Conservation (phyloP, 2,797 vertebrate species). For the Cynopterus sphinx region DNA sequence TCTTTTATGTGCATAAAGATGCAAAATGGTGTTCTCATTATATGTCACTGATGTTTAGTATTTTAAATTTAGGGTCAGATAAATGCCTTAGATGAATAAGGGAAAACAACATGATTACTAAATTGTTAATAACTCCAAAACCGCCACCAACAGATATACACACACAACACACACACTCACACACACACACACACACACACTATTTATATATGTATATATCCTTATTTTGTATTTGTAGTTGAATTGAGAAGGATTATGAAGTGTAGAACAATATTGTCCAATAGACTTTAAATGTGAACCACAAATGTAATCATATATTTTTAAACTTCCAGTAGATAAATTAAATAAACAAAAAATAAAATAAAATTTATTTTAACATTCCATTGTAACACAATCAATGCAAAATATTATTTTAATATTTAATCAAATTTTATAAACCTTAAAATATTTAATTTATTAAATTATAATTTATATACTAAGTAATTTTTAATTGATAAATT, state of each 20-base stretch:
- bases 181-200: neutral
- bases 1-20: neutral
- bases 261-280: neutral
- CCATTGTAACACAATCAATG: neutral
- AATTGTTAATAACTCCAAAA: neutral
- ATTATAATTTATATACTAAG: neutral
- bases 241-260: neutral
- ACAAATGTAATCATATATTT: neutral
- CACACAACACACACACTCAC: neutral
- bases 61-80: neutral
- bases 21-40: neutral
- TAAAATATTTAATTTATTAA: neutral
- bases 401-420: neutral
- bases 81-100: neutral
- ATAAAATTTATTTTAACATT: slow-evolving; percentile 4
- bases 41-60: neutral
- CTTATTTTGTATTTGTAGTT: neutral
- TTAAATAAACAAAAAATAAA: neutral
- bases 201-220: neutral
- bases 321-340: neutral
- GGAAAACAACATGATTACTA: neutral
- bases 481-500: neutral
- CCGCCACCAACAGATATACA: neutral
- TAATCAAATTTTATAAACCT: neutral
- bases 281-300: neutral